phyloP scores from a whole-genome alignment of 2,113 vertebrate genomes.

The Odobenus rosmarus region DNA sequence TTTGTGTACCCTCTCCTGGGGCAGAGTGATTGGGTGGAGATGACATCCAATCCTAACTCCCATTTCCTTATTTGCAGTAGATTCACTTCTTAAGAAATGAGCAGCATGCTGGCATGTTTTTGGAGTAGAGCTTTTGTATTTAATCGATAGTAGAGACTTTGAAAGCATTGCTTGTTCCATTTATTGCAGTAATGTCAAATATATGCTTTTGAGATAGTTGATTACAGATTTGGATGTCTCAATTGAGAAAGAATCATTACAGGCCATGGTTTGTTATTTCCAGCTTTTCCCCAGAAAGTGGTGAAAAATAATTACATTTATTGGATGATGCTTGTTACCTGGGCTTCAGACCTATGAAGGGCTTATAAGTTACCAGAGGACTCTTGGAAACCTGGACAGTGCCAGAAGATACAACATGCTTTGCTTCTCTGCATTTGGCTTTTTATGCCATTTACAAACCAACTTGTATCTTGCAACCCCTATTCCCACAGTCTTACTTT shows the following conservation, averaged over 20 bases:
- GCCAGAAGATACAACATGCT: not conserved
- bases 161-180: not conserved
- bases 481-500: not conserved
- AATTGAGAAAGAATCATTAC: not conserved
- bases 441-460: not conserved
- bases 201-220: not conserved
- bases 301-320: slow-evolving; percentile 25
- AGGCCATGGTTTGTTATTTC: not conserved
- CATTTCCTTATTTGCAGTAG: not conserved
- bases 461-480: not conserved
- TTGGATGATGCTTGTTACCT: not conserved
- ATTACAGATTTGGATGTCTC: not conserved
- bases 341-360: not conserved
- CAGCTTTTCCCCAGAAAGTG: not conserved
- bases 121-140: not conserved
- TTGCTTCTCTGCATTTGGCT: not conserved
- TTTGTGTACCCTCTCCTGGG: not conserved
- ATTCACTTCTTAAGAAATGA: not conserved
- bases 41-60: not conserved
- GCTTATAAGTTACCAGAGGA: not conserved
- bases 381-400: not conserved
- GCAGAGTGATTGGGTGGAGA: not conserved
- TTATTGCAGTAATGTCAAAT: slow-evolving; percentile 17
- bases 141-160: not conserved
- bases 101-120: not conserved